phyloP scores from a whole-genome alignment of 2,797 vertebrate genomes.

The Gouania willdenowi region DNA sequence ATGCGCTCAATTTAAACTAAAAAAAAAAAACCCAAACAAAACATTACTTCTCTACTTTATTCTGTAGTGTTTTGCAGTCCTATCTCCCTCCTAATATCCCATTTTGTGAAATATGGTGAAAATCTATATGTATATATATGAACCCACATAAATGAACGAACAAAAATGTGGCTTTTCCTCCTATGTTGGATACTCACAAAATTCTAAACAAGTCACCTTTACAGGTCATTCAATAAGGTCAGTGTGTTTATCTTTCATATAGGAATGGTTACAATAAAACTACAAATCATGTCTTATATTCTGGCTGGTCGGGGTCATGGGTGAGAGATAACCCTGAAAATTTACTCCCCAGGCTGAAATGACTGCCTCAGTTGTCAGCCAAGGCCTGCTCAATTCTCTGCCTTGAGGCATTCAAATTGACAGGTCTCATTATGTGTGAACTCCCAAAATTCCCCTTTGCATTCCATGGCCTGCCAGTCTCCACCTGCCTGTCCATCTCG shows the following conservation, averaged over 20 bases:
- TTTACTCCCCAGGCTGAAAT: constrained; percentile 42
- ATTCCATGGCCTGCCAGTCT: constrained; percentile 67
- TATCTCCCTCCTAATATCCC: too few species aligned
- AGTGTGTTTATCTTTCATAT: constrained; percentile 19
- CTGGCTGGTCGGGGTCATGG: constrained; percentile 64
- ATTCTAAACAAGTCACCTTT: too few species aligned
- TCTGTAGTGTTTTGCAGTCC: too few species aligned
- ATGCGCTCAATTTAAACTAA: too few species aligned
- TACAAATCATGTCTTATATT: constrained; percentile 63
- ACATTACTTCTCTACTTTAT: too few species aligned
- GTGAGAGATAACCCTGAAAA: constrained; percentile 61
- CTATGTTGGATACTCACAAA: too few species aligned
- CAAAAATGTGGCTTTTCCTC: too few species aligned
- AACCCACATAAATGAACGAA: too few species aligned
- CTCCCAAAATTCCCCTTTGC: constrained; percentile 62
- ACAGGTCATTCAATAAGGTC: constrained; percentile 1
- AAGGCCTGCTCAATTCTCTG: constrained; percentile 45
- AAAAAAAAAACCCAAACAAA: constrained; percentile 33
- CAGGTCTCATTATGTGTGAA: constrained; percentile 76
- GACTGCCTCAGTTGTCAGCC: constrained; percentile 43
- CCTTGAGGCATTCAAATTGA: constrained; percentile 77
- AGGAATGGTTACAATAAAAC: constrained; percentile 16
- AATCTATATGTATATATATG: too few species aligned
- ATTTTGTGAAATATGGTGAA: too few species aligned
- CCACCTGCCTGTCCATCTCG: constrained; percentile 64